Evolutionary conservation across 2,113 vertebrate genomes (phyloP).

Genomic region (Mohoua ochrocephala): DNA sequence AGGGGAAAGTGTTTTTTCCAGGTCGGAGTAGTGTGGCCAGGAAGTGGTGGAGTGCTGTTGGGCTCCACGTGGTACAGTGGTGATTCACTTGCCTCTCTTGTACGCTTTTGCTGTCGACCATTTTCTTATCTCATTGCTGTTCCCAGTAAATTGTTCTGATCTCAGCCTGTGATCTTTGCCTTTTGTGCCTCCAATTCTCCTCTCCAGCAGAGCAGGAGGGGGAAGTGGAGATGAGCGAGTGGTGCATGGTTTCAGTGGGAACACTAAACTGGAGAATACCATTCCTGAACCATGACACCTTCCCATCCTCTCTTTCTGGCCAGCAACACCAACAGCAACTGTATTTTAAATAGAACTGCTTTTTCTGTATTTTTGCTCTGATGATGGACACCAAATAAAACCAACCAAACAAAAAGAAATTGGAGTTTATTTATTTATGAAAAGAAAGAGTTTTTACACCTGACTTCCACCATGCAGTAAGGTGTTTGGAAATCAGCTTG

Average conservation of each 20-base stretch:
- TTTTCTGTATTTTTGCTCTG: background rate
- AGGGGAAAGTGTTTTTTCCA: background rate
- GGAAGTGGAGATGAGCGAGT: rapidly evolving
- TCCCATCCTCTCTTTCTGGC: background rate
- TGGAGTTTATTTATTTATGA: background rate
- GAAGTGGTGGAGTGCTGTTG: background rate
- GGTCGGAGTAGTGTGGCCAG: background rate
- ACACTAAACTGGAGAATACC: background rate
- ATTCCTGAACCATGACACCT: background rate
- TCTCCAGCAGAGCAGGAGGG: background rate
- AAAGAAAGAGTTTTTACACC: background rate
- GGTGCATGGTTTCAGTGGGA: rapidly evolving
- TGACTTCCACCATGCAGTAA: background rate
- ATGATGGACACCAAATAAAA: background rate
- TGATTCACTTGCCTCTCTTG: background rate
- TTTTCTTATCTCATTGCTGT: background rate
- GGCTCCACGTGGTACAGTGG: too few relatives aligned
- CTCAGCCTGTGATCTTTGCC: background rate
- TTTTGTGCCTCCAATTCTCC: background rate
- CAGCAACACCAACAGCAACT: background rate
- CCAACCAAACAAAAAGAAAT: rapidly evolving
- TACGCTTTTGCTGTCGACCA: background rate
- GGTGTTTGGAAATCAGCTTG: background rate
- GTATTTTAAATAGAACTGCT: background rate
- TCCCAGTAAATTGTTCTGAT: background rate